Base-by-base conservation (phyloP, 30 jellyfish, hydroid and myxozoan genomes). In the Aurelia sp. region DNA sequence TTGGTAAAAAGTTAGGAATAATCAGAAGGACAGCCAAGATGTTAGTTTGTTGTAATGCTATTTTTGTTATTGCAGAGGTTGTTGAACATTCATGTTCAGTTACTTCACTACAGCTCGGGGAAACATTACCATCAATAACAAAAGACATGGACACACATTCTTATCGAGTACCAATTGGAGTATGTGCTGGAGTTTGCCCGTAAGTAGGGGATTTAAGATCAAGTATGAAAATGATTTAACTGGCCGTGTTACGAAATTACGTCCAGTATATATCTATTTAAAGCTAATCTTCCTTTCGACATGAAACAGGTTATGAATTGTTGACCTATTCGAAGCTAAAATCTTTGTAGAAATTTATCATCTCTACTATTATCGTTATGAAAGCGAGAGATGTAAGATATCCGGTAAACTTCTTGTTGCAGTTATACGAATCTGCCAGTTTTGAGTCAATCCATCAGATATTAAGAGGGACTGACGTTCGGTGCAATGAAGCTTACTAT, bases 121-220 rank as follows among this genome's bases (percentile, higher is more conserved):
- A 93, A 84, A 76, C 97, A 3, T 10, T 85, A 59, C 96, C 98
- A 7, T 85, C 92, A n/a, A 80, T 93, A 51, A 22, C 95, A 10
- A 93, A 87, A 71, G 98, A 93, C 51, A 93, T 93, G 98, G 98
- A 93, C 73, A 93, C 98, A 21, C 92, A 93, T 57, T 93, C 98
- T 9, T 88, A 87, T 84, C 88, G 98, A 15, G 96, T 87, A 18
- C 98, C 98, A 40, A 71, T 93, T 59, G 98, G 98, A 13, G 98
- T 93, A 6, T 93, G 98, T 93, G 97, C 96, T 66, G 98, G 98
- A 67, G 91, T 93, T 70, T 82, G 97, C 18, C 98, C 98, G 98
- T 93, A 83, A 82, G 97, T 60, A 21, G 0, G 16, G 33, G 3
- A 18, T 59, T 59, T 3, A 11, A 59, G 33, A 18, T 59, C 12